A percentile compares a stretch with the other conserved stretches of the same genome.
Conservation (phyloP, 2,797 vertebrate species). For the Fratercula arctica region DNA sequence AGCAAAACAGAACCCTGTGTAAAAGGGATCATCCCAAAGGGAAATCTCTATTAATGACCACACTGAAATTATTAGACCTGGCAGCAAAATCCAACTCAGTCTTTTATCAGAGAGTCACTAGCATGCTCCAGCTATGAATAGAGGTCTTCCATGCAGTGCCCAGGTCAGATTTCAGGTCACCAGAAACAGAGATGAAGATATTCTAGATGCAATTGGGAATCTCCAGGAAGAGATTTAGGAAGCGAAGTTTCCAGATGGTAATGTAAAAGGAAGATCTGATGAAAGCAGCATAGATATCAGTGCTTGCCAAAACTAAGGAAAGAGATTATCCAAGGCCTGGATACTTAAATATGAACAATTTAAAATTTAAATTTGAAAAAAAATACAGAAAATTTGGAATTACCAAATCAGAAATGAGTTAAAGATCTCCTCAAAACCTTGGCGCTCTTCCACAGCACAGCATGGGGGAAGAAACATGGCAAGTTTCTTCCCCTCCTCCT, state of each 20-base stretch:
- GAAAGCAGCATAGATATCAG: not conserved
- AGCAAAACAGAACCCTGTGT: not conserved
- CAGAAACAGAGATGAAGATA: not conserved
- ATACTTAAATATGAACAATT: not conserved
- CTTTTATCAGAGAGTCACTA: not conserved
- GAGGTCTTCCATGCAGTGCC: not conserved
- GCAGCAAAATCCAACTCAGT: not conserved
- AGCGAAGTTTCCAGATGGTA: not conserved
- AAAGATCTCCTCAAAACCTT: not conserved
- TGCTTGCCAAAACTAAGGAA: not conserved
- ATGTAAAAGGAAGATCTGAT: not conserved
- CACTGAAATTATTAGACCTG: not conserved
- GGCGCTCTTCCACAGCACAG: not conserved
- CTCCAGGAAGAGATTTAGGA: not conserved
- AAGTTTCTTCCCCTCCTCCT: not conserved
- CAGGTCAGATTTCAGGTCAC: not conserved
- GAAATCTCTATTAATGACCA: not conserved
- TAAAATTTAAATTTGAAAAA: not conserved
- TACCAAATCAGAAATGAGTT: not conserved
- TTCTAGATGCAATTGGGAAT: accelerated
- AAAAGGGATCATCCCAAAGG: not conserved
- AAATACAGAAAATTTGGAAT: not conserved
- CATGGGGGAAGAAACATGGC: accelerated
- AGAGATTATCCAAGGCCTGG: not conserved
- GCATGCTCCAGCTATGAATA: not conserved